Evolutionary conservation across 2,113 vertebrate genomes (phyloP), one percentile per base, ranked within the genome.

Genomic region (Ariopsis seemanni): DNA sequence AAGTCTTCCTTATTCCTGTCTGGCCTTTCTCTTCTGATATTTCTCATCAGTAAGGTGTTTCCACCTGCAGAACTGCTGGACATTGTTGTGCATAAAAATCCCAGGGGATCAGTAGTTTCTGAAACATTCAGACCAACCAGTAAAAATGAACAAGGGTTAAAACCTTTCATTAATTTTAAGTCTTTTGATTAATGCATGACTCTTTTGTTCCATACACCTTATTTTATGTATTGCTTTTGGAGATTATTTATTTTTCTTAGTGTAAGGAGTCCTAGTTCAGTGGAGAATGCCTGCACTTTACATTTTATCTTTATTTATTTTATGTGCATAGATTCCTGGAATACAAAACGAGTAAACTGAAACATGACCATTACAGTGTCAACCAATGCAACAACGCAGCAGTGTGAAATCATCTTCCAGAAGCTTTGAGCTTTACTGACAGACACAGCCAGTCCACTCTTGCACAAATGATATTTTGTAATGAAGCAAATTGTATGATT

Each of bases 361-460:
- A 82, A 82, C 11, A 5, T 82, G 58, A 9, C 58, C 18, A 42
- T 82, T 63, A 62, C 58, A 48, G 6, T 63, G 34, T 42, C 34
- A 81, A 60, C 18, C 1, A 82, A 60, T 10, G 34, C 57, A 42
- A 82, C 60, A 42, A 82, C 79, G 10, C 79, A 60, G 15, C 57
- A 6, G 1, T 74, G 71, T 5, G 18, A 74, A 50, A 22, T 48
- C 8, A 4, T 50, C 50, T 48, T n/a, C 5, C 12, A 30, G 4
- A 77, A 52, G 48, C 50, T 77, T 14, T 77, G 75, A 78, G 25
- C 75, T 78, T 53, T 78, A 53, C 25, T n/a, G 52, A 50, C 74
- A 20, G 22, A 4, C 74, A 52, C 48, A 77, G 74, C 22, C 74
- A 53, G 22, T 53, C n/a, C 74, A 53, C 48, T 77, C 74, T 52